Base-by-base conservation (phyloP, 1,140 invertebrate genomes). In the Drosophila rhopaloa region DNA sequence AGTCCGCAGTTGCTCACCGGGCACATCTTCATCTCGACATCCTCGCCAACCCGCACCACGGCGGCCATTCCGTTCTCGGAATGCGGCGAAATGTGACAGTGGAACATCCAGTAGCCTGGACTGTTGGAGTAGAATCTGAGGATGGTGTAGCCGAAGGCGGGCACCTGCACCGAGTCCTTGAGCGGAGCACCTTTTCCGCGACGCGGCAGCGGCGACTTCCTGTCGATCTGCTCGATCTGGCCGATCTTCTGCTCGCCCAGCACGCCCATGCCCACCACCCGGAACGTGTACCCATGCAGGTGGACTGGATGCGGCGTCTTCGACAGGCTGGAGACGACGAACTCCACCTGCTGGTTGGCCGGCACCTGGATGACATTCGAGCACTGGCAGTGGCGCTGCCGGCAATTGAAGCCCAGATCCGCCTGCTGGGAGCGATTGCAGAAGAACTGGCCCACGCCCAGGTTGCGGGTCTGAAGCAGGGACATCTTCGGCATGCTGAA, bases 41-140 rank as follows among this genome's bases (percentile, higher is more conserved):
- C 84, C 37, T 90, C 88, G 37, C 91, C 94, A 13, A 95, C 93
- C 48, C 94, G 93, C 1, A 95, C 78, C 16, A 95, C 93, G 3
- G 94, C 92, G 19, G 93, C 93, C 79, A 95, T 92, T 7, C 94
- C 94, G 7, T 93, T 93, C 11, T 94, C 93, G 90, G 94, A 94
- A 55, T 94, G 93, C 8, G 92, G 79, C 3, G 93, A 93, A 47
- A 92, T 92, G 71, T 92, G 91, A 32, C 91, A 92, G 53, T 92
- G 91, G 41, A 86, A 77, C 56, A 91, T 89, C 91, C 91, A 92
- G 65, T 92, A 92, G 44, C 91, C 91, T 0, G 91, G 91, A 60
- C 81, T 92, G 37, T 91, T 75, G 0, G 90, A 56, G 47, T 84
- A 79, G 44, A 92, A 92, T 0, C 90, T 79, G 1, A 92, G 74